Conservation (phyloP, 2,113 vertebrate species). For the Myotis brandtii region DNA sequence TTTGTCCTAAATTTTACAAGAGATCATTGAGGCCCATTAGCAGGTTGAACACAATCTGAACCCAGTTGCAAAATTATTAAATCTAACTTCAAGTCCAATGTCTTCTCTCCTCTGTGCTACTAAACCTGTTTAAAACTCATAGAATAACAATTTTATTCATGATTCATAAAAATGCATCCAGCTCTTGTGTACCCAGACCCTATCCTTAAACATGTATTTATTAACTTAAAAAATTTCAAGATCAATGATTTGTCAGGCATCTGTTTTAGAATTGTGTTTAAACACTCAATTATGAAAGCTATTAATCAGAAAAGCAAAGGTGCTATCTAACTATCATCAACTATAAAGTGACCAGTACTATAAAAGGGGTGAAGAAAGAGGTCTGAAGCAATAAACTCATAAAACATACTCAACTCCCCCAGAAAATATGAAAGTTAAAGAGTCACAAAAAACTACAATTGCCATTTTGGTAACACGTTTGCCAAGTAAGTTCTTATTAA, state of each 20-base stretch:
- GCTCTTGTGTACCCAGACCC: neutral
- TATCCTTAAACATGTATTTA: neutral
- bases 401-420: neutral
- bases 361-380: neutral
- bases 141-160: neutral
- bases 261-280: conserved; percentile 2
- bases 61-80: neutral
- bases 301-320: neutral
- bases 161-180: neutral
- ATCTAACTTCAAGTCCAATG: neutral
- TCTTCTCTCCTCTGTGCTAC: neutral
- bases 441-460: neutral
- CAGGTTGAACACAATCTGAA: neutral
- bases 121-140: neutral
- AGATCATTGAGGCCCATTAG: neutral
- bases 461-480: neutral
- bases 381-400: neutral
- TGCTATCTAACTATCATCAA: neutral
- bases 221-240: neutral
- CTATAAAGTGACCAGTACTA: neutral
- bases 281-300: conserved; percentile 31
- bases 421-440: neutral
- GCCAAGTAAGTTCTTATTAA: neutral
- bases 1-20: neutral
- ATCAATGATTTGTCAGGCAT: neutral